These are phyloP conservation scores for Chauna torquata DNA, from an alignment of 2,113 vertebrate species.

Conservation along the genomic window DNA sequence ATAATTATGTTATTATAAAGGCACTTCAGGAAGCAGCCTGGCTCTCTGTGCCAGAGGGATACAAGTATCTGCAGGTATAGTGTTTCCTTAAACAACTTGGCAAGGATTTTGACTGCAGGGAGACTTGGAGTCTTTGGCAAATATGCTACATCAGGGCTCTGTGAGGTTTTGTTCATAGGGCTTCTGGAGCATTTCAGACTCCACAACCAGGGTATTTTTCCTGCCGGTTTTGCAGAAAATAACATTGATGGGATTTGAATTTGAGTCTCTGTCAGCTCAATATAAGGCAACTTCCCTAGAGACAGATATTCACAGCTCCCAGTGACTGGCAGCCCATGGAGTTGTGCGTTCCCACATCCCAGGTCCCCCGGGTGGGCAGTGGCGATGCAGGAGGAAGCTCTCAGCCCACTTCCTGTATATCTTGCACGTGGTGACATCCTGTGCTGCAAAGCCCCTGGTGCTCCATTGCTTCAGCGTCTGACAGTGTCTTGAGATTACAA, in stretches of 20 bases:
- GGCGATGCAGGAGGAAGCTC: neutral
- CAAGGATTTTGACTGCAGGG: neutral
- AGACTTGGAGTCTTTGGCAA: neutral
- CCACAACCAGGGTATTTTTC: neutral
- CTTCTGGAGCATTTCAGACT: conserved; percentile 22
- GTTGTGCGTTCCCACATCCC: neutral
- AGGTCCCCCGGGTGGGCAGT: neutral
- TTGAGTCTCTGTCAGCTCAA: neutral
- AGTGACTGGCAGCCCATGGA: neutral
- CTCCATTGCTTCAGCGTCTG: neutral
- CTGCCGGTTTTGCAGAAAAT: neutral
- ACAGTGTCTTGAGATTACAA: neutral
- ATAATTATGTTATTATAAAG: neutral
- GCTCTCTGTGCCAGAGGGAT: neutral
- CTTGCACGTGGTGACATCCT: neutral
- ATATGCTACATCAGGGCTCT: neutral
- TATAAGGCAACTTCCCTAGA: neutral
- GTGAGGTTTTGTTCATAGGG: neutral
- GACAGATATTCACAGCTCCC: neutral
- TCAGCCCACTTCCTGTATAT: neutral
- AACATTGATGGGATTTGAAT: neutral
- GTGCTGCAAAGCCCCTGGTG: neutral
- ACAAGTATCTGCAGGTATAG: neutral
- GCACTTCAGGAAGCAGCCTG: neutral
- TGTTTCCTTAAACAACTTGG: neutral